Percentiles rank a stretch among this genome's conserved stretches.
These are phyloP conservation scores for Rhinogobius similis DNA, from an alignment of 2,113 vertebrate genomes.

Conservation along the genomic window DNA sequence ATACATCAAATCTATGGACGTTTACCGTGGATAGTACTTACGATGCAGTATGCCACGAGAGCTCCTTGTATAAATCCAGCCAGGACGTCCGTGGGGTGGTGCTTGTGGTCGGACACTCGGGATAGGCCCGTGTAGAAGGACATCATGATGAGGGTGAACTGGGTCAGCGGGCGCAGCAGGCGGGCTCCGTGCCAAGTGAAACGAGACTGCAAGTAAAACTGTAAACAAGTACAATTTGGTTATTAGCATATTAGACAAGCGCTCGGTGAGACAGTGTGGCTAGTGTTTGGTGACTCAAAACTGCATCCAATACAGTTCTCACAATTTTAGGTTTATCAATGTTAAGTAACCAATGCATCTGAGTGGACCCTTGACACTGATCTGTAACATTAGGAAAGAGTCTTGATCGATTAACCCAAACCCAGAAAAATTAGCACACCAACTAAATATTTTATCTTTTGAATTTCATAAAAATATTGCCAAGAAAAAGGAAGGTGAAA, in stretches of 20 bases:
- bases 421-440: too few species aligned
- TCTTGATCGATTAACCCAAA: too few species aligned
- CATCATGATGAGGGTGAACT: conserved; percentile 98
- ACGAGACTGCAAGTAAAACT: conserved; percentile 96
- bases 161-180: conserved; percentile 90
- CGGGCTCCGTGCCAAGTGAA: conserved; percentile 94
- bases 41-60: conserved; percentile 92
- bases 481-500: too few species aligned
- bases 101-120: conserved; percentile 93
- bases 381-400: too few species aligned
- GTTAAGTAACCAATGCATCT: too few species aligned
- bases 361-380: too few species aligned
- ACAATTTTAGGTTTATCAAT: too few species aligned
- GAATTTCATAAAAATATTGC: too few species aligned
- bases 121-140: conserved; percentile 96
- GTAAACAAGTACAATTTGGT: conserved; percentile 9
- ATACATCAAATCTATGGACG: neutral
- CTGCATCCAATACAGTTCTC: too few species aligned
- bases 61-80: conserved; percentile 92
- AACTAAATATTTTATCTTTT: neutral
- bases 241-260: neutral
- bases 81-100: conserved; percentile 92
- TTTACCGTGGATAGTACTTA: conserved; percentile 70
- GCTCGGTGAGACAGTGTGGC: neutral
- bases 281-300: too few species aligned